These are phyloP conservation scores for Mormyrus iriodes DNA, from an alignment of 2,113 vertebrate species.

Conservation along the genomic window DNA sequence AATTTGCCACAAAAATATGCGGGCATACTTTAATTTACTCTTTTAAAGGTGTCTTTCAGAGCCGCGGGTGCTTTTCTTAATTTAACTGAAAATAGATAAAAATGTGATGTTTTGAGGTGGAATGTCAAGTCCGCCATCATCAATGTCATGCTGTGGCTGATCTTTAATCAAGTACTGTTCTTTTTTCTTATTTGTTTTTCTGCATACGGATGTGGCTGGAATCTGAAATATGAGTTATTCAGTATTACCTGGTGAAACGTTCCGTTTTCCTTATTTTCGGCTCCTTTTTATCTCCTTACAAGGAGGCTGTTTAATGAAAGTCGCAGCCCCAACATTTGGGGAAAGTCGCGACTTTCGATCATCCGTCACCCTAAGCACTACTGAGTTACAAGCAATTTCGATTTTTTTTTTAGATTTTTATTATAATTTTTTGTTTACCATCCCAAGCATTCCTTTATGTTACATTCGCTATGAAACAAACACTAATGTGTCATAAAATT, in stretches of 20 bases:
- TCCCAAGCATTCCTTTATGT: slow-evolving; percentile 52
- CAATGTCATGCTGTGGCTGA: background rate
- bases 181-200: slow-evolving; percentile 3
- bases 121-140: background rate
- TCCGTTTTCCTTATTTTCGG: slow-evolving; percentile 1
- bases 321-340: slow-evolving; percentile 86
- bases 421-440: slow-evolving; percentile 29
- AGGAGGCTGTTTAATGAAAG: slow-evolving; percentile 71
- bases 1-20: slow-evolving; percentile 39
- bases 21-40: slow-evolving; percentile 50
- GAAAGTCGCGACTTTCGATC: slow-evolving; percentile 66
- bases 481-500: slow-evolving; percentile 52
- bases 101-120: slow-evolving; percentile 5
- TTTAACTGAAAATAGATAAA: slow-evolving; percentile 1
- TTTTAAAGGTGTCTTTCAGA: slow-evolving; percentile 5
- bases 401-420: slow-evolving; percentile 22
- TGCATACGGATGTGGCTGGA: background rate
- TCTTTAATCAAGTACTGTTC: background rate
- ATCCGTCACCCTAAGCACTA: slow-evolving; percentile 63
- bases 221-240: background rate
- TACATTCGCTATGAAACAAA: slow-evolving; percentile 62
- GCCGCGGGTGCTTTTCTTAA: background rate
- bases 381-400: slow-evolving; percentile 66
- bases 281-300: slow-evolving; percentile 59
- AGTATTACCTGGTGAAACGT: background rate